Percentiles rank a stretch among this genome's conserved stretches.
Conservation (phyloP, 2,113 vertebrate genomes). For the Apus apus region DNA sequence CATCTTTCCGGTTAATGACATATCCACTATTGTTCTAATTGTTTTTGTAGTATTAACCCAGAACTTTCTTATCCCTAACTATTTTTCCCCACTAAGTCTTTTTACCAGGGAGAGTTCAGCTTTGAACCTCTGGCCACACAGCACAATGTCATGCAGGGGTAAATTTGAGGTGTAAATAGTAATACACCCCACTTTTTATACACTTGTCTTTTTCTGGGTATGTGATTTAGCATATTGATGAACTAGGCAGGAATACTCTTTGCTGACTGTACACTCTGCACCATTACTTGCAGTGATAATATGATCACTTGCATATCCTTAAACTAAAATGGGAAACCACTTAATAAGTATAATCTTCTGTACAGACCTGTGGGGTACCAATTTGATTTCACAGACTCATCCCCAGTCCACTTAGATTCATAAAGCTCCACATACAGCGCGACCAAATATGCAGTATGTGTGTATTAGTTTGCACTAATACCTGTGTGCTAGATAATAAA, state of each 20-base stretch:
- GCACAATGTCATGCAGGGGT: not conserved
- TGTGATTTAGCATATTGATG: not conserved
- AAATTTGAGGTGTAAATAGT: not conserved
- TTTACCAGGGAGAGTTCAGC: not conserved
- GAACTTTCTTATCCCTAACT: not conserved
- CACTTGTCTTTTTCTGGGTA: not conserved
- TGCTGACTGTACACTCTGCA: not conserved
- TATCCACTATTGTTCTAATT: not conserved
- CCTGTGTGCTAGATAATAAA: not conserved
- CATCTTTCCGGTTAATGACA: not conserved
- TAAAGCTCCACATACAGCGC: not conserved
- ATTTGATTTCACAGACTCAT: not conserved
- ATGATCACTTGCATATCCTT: not conserved
- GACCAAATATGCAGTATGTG: not conserved
- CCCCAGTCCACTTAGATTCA: not conserved
- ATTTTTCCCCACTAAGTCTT: not conserved
- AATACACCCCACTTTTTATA: not conserved
- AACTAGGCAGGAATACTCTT: not conserved
- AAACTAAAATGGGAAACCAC: not conserved
- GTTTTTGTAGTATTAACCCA: not conserved
- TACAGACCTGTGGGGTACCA: not conserved
- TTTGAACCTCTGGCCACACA: not conserved
- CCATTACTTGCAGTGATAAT: not conserved
- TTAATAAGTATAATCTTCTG: not conserved
- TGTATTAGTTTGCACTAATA: not conserved